These are phyloP conservation scores for Nowickia ferox DNA, from an alignment of 2,888 invertebrate genomes.

Conservation along the genomic window DNA sequence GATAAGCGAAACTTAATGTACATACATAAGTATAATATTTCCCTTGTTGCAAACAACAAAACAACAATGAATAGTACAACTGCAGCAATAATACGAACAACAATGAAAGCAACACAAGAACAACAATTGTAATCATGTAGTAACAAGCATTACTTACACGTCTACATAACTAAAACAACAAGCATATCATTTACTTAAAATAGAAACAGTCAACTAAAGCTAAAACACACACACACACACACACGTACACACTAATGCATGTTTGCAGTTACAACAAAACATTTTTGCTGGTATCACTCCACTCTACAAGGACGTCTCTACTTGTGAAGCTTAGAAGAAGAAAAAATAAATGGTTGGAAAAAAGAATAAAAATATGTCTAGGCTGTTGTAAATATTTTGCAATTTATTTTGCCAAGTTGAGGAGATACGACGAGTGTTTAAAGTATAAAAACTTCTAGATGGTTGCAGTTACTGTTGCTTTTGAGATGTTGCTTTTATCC, in stretches of 20 bases:
- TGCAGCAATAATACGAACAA: constrained; percentile 30
- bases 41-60: constrained; percentile 18
- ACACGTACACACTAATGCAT: not conserved
- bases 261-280: not conserved
- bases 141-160: constrained; percentile 67
- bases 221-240: not conserved
- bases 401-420: constrained; percentile 11
- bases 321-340: not conserved
- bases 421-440: not conserved
- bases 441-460: constrained; percentile 27
- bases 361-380: constrained; percentile 40
- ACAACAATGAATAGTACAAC: constrained; percentile 12
- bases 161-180: constrained; percentile 18
- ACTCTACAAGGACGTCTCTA: constrained; percentile 30
- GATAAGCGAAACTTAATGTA: constrained; percentile 49
- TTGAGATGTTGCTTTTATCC: constrained; percentile 19
- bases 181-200: constrained; percentile 53
- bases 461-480: constrained; percentile 25
- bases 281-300: not conserved
- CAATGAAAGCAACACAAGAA: constrained; percentile 3
- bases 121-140: constrained; percentile 64
- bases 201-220: constrained; percentile 35
- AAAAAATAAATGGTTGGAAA: not conserved
- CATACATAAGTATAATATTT: not conserved
- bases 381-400: constrained; percentile 46